These are phyloP conservation scores for Heliconius hermathena DNA, from an alignment of 1,140 invertebrate genomes.

Conservation along the genomic window DNA sequence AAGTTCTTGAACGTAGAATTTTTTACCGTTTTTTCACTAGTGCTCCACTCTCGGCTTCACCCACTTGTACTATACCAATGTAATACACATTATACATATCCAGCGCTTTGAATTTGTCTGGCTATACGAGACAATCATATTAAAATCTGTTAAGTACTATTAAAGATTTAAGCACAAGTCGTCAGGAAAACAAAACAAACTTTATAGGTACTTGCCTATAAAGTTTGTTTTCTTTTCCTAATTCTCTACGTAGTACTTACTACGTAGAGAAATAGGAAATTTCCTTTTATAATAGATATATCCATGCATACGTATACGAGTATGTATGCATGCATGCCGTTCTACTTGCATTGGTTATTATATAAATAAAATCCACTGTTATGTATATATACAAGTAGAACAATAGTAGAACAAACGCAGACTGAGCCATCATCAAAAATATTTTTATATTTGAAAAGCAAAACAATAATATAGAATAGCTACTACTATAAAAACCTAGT, in stretches of 20 bases:
- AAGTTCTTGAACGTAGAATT: neutral
- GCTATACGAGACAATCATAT: neutral
- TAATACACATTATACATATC: neutral
- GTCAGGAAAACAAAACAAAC: too few relatives aligned
- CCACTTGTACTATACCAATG: neutral
- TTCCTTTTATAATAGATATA: neutral
- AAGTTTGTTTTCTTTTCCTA: too few relatives aligned
- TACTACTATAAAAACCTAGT: neutral
- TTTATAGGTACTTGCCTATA: too few relatives aligned
- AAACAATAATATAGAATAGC: neutral
- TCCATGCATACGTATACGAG: too few relatives aligned
- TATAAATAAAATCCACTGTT: too few relatives aligned
- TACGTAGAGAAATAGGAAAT: neutral
- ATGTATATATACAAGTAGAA: too few relatives aligned
- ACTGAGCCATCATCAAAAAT: neutral
- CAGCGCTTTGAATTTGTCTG: neutral
- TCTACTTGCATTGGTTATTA: too few relatives aligned
- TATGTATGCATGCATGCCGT: too few relatives aligned
- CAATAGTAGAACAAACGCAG: too few relatives aligned
- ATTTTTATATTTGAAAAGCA: neutral
- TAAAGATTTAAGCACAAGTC: neutral
- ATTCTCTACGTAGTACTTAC: too few relatives aligned
- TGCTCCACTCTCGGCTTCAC: neutral
- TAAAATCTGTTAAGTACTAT: neutral
- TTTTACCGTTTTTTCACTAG: neutral